Conservation (phyloP, 2,797 vertebrate genomes). For the Chelmon rostratus region DNA sequence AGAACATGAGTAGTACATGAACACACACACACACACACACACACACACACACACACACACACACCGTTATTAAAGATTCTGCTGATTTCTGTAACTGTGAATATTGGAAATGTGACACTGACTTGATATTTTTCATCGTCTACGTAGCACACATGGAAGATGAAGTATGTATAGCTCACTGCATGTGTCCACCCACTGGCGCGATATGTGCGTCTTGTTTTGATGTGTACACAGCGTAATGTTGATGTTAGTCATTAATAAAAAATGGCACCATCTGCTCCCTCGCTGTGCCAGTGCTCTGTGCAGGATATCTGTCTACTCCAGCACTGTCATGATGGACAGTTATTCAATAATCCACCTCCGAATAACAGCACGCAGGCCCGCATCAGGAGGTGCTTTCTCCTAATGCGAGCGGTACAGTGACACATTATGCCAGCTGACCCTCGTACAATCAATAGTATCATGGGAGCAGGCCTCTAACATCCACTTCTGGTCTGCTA, state of each 20-base stretch:
- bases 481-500: slow-evolving; percentile 59
- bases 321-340: slow-evolving; percentile 61
- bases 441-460: slow-evolving; percentile 61
- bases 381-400: slow-evolving; percentile 49
- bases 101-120: not conserved
- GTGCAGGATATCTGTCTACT: slow-evolving; percentile 62
- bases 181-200: slow-evolving; percentile 44
- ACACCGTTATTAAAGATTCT: not conserved
- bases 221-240: slow-evolving; percentile 70
- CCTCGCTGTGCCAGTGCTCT: slow-evolving; percentile 61
- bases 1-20: no score
- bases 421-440: slow-evolving; percentile 62
- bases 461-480: slow-evolving; percentile 55
- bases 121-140: not conserved
- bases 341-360: slow-evolving; percentile 72
- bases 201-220: slow-evolving; percentile 63
- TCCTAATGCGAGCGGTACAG: slow-evolving; percentile 34
- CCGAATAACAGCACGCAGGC: slow-evolving; percentile 49
- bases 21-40: not conserved
- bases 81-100: not conserved
- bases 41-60: not conserved
- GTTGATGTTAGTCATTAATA: slow-evolving; percentile 80
- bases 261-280: slow-evolving; percentile 78
- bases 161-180: slow-evolving; percentile 35
- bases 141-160: slow-evolving; percentile 1